A percentile compares a stretch with the other conserved stretches of the same genome.
Conservation (phyloP, 2,888 invertebrate genomes). For the Rhimphoctona megacephalus region DNA sequence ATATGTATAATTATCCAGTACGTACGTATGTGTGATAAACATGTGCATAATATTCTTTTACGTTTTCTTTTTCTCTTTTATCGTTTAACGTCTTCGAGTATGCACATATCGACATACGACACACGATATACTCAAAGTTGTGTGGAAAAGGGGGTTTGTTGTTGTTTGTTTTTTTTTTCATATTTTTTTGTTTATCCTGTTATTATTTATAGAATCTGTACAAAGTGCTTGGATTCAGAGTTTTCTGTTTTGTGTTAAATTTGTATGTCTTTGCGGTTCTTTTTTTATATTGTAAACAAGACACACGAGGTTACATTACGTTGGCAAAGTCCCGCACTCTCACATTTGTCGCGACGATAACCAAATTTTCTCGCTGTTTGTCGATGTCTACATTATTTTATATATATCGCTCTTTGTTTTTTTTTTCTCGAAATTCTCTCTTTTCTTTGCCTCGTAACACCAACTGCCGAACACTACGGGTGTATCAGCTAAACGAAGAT, state of each 20-base stretch:
- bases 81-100: constrained; percentile 72
- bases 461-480: constrained; percentile 15
- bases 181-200: constrained; percentile 64
- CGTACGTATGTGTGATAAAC: constrained; percentile 71
- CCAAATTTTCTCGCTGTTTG: constrained; percentile 57
- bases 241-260: constrained; percentile 75
- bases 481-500: constrained; percentile 41
- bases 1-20: constrained; percentile 72
- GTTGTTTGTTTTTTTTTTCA: constrained; percentile 65
- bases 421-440: neutral
- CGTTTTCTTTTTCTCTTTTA: constrained; percentile 62
- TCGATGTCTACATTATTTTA: constrained; percentile 7
- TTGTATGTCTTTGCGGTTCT: constrained; percentile 75
- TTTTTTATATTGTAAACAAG: constrained; percentile 81
- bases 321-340: constrained; percentile 69
- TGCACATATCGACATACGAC: constrained; percentile 77
- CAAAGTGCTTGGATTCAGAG: constrained; percentile 83
- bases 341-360: constrained; percentile 60
- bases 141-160: constrained; percentile 79
- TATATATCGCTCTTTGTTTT: neutral
- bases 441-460: constrained; percentile 6
- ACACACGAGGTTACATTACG: constrained; percentile 83
- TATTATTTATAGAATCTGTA: constrained; percentile 80
- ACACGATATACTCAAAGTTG: constrained; percentile 78
- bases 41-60: constrained; percentile 64